Conservation (phyloP, 2,888 invertebrate genomes). For the Clanis bilineata region DNA sequence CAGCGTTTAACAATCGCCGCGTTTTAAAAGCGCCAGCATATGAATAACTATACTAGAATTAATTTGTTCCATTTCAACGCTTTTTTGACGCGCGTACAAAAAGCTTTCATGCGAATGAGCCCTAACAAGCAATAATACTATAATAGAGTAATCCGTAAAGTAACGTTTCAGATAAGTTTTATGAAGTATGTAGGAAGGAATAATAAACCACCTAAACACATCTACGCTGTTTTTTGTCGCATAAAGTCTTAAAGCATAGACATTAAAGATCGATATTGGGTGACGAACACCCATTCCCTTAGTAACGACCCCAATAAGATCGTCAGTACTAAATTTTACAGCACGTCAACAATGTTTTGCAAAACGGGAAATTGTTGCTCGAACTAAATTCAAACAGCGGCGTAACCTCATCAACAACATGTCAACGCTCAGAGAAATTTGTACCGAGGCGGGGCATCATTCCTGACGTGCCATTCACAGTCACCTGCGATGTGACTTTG, state of each 20-base stretch:
- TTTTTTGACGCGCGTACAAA: too few species aligned
- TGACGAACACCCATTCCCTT: not conserved
- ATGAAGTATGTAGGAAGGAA: too few species aligned
- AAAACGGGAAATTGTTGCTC: slow-evolving; percentile 26
- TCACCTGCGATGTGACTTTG: slow-evolving; percentile 37
- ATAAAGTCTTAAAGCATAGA: not conserved
- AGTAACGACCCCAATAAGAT: not conserved
- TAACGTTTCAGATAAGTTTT: too few species aligned
- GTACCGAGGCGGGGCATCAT: slow-evolving; percentile 32
- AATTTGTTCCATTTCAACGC: too few species aligned
- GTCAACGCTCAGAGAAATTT: slow-evolving; percentile 43
- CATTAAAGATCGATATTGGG: not conserved
- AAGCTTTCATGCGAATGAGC: too few species aligned
- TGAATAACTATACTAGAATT: too few species aligned
- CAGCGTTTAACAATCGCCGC: too few species aligned
- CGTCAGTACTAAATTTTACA: not conserved
- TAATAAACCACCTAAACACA: too few species aligned
- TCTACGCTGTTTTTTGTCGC: not conserved
- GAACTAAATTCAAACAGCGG: slow-evolving; percentile 29
- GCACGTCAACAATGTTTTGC: slow-evolving; percentile 9
- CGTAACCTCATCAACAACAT: slow-evolving; percentile 35
- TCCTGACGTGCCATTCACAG: slow-evolving; percentile 27
- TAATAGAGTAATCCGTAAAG: too few species aligned
- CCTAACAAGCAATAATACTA: too few species aligned
- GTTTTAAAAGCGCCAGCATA: too few species aligned